A percentile compares a stretch with the other conserved stretches of the same genome.
Evolutionary conservation across 2,113 vertebrate species (phyloP).

Genomic region (Gila orcuttii): DNA sequence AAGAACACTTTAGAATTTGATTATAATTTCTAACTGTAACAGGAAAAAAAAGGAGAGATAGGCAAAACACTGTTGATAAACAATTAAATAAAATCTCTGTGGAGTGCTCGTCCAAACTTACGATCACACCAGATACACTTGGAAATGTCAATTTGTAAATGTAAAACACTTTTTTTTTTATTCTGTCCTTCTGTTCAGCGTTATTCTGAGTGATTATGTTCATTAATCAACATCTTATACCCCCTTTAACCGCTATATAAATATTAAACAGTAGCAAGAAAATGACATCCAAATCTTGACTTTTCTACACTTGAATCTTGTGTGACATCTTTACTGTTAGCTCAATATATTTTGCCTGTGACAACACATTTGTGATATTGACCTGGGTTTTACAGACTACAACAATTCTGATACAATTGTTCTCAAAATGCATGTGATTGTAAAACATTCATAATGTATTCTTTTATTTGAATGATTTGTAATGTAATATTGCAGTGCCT

Average conservation of each 20-base stretch:
- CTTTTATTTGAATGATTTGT: background rate
- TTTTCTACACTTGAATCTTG: background rate
- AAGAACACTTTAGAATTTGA: background rate
- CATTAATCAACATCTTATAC: background rate
- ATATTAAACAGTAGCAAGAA: background rate
- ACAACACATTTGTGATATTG: background rate
- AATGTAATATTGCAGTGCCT: background rate
- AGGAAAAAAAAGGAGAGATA: background rate
- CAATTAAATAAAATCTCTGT: background rate
- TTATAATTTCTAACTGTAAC: conserved; percentile 4
- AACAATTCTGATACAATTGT: background rate
- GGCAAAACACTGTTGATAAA: background rate
- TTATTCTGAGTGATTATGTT: too few species aligned
- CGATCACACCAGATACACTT: background rate
- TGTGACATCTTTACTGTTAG: background rate
- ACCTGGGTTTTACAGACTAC: background rate
- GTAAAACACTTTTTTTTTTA: too few species aligned
- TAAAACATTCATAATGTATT: background rate
- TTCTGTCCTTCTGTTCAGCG: too few species aligned
- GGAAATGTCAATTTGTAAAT: too few species aligned
- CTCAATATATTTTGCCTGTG: background rate
- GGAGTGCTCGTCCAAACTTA: background rate
- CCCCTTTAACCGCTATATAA: background rate
- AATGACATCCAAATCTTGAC: background rate
- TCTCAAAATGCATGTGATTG: background rate